Percentiles rank a stretch among this genome's conserved stretches.
Conservation (phyloP, 2,113 vertebrate species). For the Phalacrocorax aristotelis region DNA sequence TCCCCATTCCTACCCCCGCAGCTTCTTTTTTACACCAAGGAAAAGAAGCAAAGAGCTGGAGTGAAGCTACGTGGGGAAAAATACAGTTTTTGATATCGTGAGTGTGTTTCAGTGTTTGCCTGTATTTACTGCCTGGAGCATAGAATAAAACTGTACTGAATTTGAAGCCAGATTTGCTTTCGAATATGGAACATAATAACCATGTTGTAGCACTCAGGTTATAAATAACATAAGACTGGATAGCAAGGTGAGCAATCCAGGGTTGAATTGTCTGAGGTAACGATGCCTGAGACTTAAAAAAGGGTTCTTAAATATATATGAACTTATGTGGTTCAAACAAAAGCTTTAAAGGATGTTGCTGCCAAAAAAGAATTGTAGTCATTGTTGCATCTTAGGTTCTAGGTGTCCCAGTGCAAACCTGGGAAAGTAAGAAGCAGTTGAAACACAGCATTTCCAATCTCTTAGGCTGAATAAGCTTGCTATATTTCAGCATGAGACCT, state of each 20-base stretch:
- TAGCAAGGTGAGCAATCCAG: background rate
- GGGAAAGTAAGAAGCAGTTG: background rate
- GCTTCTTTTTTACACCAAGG: background rate
- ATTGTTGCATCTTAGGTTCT: background rate
- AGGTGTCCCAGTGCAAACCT: background rate
- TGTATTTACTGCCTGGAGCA: background rate
- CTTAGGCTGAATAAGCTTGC: background rate
- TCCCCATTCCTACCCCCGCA: background rate
- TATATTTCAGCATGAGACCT: background rate
- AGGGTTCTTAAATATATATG: background rate
- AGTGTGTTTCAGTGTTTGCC: background rate
- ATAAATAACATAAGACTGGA: background rate
- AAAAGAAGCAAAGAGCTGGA: background rate
- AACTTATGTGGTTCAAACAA: background rate
- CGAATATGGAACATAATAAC: background rate
- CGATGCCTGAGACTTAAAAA: background rate
- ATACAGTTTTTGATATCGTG: background rate
- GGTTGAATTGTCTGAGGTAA: background rate
- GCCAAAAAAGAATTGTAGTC: background rate
- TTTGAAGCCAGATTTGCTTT: background rate
- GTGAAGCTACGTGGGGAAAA: background rate
- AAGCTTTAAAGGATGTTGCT: background rate
- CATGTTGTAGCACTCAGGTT: background rate
- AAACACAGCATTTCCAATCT: background rate
- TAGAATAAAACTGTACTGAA: background rate